Base-by-base conservation (phyloP, 2,797 vertebrate genomes). In the Eidolon dupreanum region DNA sequence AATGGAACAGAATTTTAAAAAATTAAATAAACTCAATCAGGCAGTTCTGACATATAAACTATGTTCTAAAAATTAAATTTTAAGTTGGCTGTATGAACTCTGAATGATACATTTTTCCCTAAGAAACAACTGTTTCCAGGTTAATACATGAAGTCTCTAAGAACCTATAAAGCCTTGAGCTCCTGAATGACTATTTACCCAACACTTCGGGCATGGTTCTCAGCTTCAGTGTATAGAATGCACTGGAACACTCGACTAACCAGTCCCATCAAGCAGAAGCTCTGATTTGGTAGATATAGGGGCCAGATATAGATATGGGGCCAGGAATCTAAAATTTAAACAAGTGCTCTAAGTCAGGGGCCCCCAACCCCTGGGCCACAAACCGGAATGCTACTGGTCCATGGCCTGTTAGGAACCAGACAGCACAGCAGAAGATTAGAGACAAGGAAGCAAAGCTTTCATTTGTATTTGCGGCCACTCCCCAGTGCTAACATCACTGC, bases 41-140 rank as follows among this genome's bases (percentile, higher is more conserved):
- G 53, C n/a, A 13, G 17, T 46, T 41, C 49, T n/a, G 71, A 57
- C 41, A 46, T 26, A 87, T 36, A 46, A 78, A 86, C 11, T 57
- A 28, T 19, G 12, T 79, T 85, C 57, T 57, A 87, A 79, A 49
- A 92, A 87, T 77, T 65, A 79, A 68, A 81, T 71, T 93, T 94
- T 87, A 83, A 87, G 8, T 33, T 91, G 57, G 51, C 24, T 70
- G 2, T 53, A 74, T 59, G 4, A 19, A 75, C 2, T 36, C 55
- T 77, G 24, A 93, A 89, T 55, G 46, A 89, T 51, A 41, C n/a
- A 49, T 73, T 91, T 88, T 83, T 70, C 46, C 46, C 36, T 38
- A 5, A n/a, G 26, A 89, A 77, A 55, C 20, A 71, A 26, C 5
- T 71, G n/a, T 61, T 88, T 82, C 10, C 12, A 65, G 83, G 59